Base-by-base conservation (phyloP, 2,113 vertebrate genomes). In the Turdus rufiventris region DNA sequence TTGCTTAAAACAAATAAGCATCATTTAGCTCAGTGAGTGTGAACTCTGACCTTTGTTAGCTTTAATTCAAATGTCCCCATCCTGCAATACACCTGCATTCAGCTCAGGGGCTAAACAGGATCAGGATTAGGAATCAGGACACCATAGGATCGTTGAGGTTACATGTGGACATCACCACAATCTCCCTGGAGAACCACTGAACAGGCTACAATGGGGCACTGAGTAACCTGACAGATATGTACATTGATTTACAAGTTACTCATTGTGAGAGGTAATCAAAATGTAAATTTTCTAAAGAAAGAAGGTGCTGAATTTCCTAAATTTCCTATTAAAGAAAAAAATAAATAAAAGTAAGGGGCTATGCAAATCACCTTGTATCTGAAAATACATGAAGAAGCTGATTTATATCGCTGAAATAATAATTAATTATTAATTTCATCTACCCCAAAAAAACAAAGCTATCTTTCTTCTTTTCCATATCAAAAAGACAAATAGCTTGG, bases 141-240 rank as follows among this genome's bases (percentile, higher is more conserved):
- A 26, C 11, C 18, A 60, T 0, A 5, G 14, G 36, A 53, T 53
- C 1, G 0, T 17, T n/a, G 28, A 67, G 18, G 28, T 2, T 45
- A 9, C 43, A 12, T 4, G 9, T 29, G n/a, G 61, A 86, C 8
- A 45, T 20, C 10, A 10, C 12, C 18, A n/a, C 3, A 5, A 8
- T 48, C 33, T 18, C 7, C 33, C 33, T 68, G 54, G 56, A 85
- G 45, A 76, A 71, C 8, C 24, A 74, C 9, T 26, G 16, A 25
- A 10, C 3, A 47, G 14, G 13, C 16, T 23, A 61, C n/a, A 53
- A 0, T 24, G 28, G 53, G 53, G 23, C 28, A 28, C 14, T 23
- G 24, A 5, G 1, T n/a, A 89, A 53, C 71, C 31, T 62, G n/a
- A n/a, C 20, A 23, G 45, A 53, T 28, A 18, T 3, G 19, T 6